Evolutionary conservation across 2,113 vertebrate species (phyloP), one percentile per base, ranked within the genome.

Genomic region (Caranx ignobilis): DNA sequence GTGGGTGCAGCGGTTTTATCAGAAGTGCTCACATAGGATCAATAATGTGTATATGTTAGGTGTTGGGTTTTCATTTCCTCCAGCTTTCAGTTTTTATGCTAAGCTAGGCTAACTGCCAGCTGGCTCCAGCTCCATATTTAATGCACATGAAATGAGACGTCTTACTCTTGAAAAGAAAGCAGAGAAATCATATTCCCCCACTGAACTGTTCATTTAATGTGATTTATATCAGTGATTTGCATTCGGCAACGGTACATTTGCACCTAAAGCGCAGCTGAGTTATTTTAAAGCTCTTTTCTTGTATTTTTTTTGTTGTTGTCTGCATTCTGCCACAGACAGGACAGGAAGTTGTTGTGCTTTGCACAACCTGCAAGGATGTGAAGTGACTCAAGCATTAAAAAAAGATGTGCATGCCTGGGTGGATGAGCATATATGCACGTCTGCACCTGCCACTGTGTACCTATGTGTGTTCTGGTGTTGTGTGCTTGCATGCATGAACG

Each of bases 341-440:
- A 45, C 26, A 26, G 79, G 73, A 82, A 65, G 45, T 37, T 41
- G 67, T 79, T 67, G 31, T 63, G 54, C 87, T 62, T 68, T 82
- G 48, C 74, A 71, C 50, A 63, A 79, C 55, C 48, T n/a, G 41
- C 6, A 50, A 71, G 45, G 75, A 80, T 83, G 59, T 21, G 67
- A 85, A 77, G 76, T 75, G 85, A 81, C 79, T 77, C 0, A 6
- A 50, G 12, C 75, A 84, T 90, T 80, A 89, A 88, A 81, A 87
- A 88, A 82, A 82, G 45, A 85, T 89, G 75, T 0, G 59, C 73
- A 34, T 60, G 79, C 74, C 63, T 73, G 59, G 1, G 54, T 0
- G 11, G 76, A 64, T 71, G 75, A 47, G 68, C 64, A 64, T 47
- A 60, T 32, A 75, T 48, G 74, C n/a, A 50, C 19, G 1, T 16